Evolutionary conservation across 2,888 invertebrate species (phyloP).

Genomic region (Trachelus tabidus): DNA sequence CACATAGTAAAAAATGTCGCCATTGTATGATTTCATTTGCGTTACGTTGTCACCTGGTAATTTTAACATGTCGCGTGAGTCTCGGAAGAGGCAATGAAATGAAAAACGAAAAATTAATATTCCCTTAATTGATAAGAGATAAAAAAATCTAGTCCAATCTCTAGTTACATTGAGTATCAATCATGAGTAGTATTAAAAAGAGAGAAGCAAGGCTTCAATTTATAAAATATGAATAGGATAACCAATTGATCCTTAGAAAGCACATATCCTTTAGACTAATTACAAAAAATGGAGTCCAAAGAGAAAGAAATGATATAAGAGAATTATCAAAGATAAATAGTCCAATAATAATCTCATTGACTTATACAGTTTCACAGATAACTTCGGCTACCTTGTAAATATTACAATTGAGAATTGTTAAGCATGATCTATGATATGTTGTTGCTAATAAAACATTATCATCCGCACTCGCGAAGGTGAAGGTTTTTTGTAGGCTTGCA

Average conservation of each 20-base stretch:
- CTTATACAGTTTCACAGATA: background rate
- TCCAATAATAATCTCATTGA: background rate
- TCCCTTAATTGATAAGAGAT: background rate
- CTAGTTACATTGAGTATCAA: background rate
- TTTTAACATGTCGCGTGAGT: background rate
- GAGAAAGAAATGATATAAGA: background rate
- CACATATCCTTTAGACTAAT: background rate
- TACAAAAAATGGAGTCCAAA: background rate
- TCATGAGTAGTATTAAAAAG: background rate
- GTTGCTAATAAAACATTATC: conserved; percentile 58
- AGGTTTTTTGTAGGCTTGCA: conserved; percentile 61
- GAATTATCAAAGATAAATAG: background rate
- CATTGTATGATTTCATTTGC: background rate
- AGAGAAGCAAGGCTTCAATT: background rate
- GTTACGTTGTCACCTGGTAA: background rate
- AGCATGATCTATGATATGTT: conserved; percentile 52
- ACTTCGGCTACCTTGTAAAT: background rate
- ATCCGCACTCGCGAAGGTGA: conserved; percentile 57
- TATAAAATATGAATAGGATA: background rate
- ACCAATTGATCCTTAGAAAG: background rate
- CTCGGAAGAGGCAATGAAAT: background rate
- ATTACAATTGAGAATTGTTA: conserved; percentile 46
- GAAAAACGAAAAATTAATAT: background rate
- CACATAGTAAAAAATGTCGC: conserved; percentile 50
- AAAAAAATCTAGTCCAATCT: background rate